Conservation (phyloP, 2,797 vertebrate genomes). For the Tokudaia muenninki region DNA sequence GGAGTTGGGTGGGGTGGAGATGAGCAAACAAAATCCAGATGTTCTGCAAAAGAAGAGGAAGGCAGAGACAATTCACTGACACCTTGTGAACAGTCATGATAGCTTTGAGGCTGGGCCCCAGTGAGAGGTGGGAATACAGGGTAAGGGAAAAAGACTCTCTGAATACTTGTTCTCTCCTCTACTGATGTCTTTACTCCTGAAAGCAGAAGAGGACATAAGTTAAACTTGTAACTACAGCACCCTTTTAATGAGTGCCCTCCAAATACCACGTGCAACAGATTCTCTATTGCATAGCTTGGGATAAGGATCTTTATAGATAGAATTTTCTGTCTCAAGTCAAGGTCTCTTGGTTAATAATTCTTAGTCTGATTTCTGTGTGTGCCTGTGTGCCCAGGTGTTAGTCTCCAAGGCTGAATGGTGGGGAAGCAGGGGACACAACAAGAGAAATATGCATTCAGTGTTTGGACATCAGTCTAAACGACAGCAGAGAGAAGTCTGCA, state of each 20-base stretch:
- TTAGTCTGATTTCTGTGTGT: neutral
- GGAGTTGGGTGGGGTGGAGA: neutral
- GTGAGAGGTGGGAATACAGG: neutral
- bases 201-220: neutral
- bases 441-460: neutral
- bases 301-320: neutral
- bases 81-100: neutral
- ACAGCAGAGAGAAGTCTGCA: conserved; percentile 50
- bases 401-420: neutral
- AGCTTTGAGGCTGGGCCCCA: neutral
- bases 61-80: neutral
- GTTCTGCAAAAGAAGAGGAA: neutral
- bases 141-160: neutral
- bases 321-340: neutral
- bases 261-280: neutral
- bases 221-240: neutral
- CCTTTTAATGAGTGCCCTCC: neutral
- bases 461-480: conserved; percentile 48
- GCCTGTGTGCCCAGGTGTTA: neutral
- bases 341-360: conserved; percentile 49
- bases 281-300: neutral
- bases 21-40: conserved; percentile 26
- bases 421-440: conserved; percentile 11
- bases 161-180: neutral
- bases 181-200: neutral